Percentiles rank a stretch among this genome's conserved stretches.
phyloP scores from a whole-genome alignment of 2,113 vertebrate species.

The Tragelaphus strepsiceros region DNA sequence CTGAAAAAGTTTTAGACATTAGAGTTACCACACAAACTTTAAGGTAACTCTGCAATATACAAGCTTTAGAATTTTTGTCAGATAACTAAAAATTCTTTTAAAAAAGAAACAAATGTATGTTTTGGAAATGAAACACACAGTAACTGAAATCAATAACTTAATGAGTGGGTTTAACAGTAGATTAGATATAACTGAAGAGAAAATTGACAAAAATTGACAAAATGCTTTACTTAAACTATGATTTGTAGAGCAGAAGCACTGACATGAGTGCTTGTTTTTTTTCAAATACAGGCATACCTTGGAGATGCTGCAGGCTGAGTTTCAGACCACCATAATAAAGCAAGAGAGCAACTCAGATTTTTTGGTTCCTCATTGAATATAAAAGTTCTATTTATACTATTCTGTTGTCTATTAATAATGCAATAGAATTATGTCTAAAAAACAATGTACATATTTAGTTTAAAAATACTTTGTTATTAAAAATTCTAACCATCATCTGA shows the following conservation, averaged over 20 bases:
- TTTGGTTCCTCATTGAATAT: not conserved
- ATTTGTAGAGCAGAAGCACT: not conserved
- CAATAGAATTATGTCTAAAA: not conserved
- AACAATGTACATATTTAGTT: not conserved
- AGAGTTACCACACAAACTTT: not conserved
- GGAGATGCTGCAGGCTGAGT: not conserved
- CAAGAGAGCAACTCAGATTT: not conserved
- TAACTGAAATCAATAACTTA: not conserved
- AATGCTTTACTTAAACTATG: not conserved
- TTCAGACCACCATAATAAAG: not conserved
- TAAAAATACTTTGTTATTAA: not conserved
- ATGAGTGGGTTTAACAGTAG: not conserved
- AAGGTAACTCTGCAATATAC: not conserved
- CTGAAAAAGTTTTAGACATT: not conserved
- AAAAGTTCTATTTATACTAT: not conserved
- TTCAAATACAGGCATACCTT: not conserved
- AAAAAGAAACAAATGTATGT: not conserved
- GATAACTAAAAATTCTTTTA: not conserved
- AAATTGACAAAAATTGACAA: not conserved
- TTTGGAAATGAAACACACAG: slow-evolving; percentile 11
- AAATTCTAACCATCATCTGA: not conserved
- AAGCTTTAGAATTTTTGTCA: not conserved
- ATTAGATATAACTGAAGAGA: not conserved
- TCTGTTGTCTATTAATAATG: not conserved
- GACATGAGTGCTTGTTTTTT: not conserved